Conservation (phyloP, 2,888 invertebrate species). For the Microdon myrmicae region DNA sequence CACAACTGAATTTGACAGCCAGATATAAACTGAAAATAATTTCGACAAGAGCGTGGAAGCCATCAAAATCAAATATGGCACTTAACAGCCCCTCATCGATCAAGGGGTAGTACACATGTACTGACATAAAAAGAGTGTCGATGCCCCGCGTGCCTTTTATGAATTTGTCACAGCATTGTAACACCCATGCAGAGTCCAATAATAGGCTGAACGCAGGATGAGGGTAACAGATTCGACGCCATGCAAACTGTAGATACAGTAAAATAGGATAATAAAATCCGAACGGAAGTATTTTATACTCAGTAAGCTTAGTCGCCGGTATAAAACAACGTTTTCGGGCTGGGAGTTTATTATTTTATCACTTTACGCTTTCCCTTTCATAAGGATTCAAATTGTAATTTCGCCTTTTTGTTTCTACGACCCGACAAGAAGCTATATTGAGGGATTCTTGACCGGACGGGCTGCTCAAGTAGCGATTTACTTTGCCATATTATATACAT, state of each 20-base stretch:
- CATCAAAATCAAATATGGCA: too few relatives aligned
- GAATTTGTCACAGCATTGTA: slow-evolving; percentile 41
- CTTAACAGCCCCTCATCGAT: too few relatives aligned
- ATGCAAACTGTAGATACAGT: slow-evolving; percentile 32
- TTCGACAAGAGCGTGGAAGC: too few relatives aligned
- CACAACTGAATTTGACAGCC: too few relatives aligned
- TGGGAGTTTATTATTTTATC: slow-evolving; percentile 22
- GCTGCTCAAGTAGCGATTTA: too few relatives aligned
- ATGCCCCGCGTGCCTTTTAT: slow-evolving; percentile 33
- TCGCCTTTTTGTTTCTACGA: slow-evolving; percentile 1
- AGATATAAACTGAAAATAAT: too few relatives aligned
- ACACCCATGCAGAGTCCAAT: slow-evolving; percentile 33
- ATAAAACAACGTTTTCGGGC: slow-evolving; percentile 20
- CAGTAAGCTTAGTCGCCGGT: slow-evolving; percentile 24
- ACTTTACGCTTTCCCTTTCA: slow-evolving; percentile 20
- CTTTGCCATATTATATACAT: too few relatives aligned
- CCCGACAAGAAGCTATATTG: too few relatives aligned
- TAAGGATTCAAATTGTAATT: slow-evolving; percentile 16
- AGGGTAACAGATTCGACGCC: slow-evolving; percentile 35
- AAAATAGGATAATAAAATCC: slow-evolving; percentile 33
- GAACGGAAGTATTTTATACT: slow-evolving; percentile 37
- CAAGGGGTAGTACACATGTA: too few relatives aligned
- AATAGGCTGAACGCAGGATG: slow-evolving; percentile 28
- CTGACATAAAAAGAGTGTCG: too few relatives aligned
- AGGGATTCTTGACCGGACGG: too few relatives aligned